Evolutionary conservation across 2,797 vertebrate genomes (phyloP).

Genomic region (Hippopotamyrus pictus): DNA sequence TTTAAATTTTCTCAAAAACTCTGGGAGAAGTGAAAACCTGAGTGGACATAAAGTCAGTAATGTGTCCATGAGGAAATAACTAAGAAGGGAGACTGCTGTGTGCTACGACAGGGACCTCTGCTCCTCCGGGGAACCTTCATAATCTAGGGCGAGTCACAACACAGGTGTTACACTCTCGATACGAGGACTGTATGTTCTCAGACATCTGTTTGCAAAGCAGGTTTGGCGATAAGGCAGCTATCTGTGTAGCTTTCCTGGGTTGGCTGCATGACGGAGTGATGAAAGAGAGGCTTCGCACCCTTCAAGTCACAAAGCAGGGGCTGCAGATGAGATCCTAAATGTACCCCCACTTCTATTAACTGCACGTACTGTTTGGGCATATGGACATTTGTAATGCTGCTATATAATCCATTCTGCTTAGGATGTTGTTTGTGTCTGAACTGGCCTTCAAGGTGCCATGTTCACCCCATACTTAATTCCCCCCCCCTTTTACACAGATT

Average conservation of each 20-base stretch:
- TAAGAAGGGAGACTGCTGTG: not conserved
- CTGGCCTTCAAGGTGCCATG: not conserved
- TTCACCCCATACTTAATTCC: not conserved
- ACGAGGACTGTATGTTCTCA: not conserved
- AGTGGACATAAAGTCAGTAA: not conserved
- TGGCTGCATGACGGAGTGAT: not conserved
- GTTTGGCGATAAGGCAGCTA: conserved; percentile 11
- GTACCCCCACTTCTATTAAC: conserved; percentile 28
- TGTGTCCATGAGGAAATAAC: not conserved
- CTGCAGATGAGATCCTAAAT: not conserved
- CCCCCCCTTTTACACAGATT: not conserved
- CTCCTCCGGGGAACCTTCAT: not conserved
- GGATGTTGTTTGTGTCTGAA: conserved; percentile 40
- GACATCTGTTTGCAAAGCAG: conserved; percentile 22
- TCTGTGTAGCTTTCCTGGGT: not conserved
- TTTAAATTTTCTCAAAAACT: not conserved
- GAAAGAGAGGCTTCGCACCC: not conserved
- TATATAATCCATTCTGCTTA: conserved; percentile 25
- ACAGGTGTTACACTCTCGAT: not conserved
- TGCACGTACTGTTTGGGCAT: conserved; percentile 41
- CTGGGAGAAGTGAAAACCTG: not conserved
- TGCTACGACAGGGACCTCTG: not conserved
- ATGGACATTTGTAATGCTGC: not conserved
- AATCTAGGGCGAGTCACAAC: not conserved
- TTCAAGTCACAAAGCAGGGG: not conserved